Evolutionary conservation across 2,797 vertebrate species (phyloP).

Genomic region (Sebastes hubbsi): DNA sequence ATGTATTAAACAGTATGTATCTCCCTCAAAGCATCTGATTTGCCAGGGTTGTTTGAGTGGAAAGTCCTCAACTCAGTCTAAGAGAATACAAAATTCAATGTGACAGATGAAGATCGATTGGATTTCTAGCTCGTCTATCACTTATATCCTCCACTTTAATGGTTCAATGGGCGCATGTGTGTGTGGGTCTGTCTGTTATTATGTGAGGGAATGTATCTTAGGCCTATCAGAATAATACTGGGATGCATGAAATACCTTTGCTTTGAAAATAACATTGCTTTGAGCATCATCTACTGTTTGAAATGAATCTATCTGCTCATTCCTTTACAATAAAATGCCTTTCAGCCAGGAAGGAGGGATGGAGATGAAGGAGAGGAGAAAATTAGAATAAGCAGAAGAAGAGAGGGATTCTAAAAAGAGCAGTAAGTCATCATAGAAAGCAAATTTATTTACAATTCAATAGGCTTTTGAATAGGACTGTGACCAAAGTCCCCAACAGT

Average conservation of each 20-base stretch:
- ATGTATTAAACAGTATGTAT: not conserved
- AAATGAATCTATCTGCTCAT: too few relatives aligned
- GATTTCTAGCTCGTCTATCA: not conserved
- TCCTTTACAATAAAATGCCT: not conserved
- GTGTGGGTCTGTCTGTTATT: not conserved
- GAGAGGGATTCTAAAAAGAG: not conserved
- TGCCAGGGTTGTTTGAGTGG: not conserved
- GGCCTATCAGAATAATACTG: not conserved
- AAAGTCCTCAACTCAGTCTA: not conserved
- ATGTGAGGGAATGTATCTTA: not conserved
- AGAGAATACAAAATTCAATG: conserved; percentile 20
- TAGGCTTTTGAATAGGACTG: not conserved
- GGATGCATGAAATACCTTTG: not conserved
- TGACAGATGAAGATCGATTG: not conserved
- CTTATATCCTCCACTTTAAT: not conserved
- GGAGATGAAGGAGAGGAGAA: not conserved
- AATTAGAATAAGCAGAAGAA: not conserved
- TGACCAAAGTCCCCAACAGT: not conserved
- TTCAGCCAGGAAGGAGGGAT: not conserved
- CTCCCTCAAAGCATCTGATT: not conserved
- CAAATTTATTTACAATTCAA: not conserved
- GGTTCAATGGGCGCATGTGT: not conserved
- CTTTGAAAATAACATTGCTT: not conserved
- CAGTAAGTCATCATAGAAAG: not conserved
- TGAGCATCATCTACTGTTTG: not conserved